These are phyloP conservation scores for Rhinatrema bivittatum DNA, from an alignment of 2,797 vertebrate species.

Conservation along the genomic window DNA sequence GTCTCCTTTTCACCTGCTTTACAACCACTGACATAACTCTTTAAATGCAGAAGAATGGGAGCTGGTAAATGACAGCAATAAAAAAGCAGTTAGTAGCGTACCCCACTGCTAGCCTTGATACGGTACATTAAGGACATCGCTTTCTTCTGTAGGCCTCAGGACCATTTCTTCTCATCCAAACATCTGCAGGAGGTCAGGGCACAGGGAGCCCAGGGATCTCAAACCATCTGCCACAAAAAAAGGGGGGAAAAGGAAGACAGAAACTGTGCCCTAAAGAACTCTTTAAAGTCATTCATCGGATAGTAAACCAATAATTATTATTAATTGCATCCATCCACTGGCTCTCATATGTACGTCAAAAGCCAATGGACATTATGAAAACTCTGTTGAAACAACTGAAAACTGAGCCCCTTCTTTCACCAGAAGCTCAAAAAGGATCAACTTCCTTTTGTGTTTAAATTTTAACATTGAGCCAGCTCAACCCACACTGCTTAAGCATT, in stretches of 20 bases:
- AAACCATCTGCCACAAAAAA: constrained; percentile 78
- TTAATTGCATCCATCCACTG: constrained; percentile 30
- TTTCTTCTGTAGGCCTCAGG: constrained; percentile 37
- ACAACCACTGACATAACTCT: constrained; percentile 65
- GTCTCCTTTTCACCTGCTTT: constrained; percentile 50
- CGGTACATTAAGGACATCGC: constrained; percentile 75
- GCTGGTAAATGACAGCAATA: constrained; percentile 66
- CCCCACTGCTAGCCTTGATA: constrained; percentile 67
- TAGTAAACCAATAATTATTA: constrained; percentile 39
- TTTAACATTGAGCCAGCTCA: neutral
- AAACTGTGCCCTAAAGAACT: constrained; percentile 30
- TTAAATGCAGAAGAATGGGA: constrained; percentile 55
- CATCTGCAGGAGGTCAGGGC: constrained; percentile 85
- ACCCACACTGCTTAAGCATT: constrained; percentile 38
- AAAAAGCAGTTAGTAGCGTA: constrained; percentile 69
- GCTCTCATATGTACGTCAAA: constrained; percentile 27
- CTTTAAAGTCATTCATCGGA: constrained; percentile 51
- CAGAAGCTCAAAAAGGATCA: constrained; percentile 35
- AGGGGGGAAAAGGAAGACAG: constrained; percentile 10
- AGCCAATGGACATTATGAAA: constrained; percentile 43
- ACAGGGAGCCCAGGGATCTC: constrained; percentile 57
- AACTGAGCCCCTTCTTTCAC: constrained; percentile 43
- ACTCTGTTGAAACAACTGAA: constrained; percentile 26
- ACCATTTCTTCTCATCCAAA: constrained; percentile 48
- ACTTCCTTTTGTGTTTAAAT: constrained; percentile 34